These are phyloP conservation scores for Arizona elegans DNA, from an alignment of 2,113 vertebrate genomes.

Conservation along the genomic window DNA sequence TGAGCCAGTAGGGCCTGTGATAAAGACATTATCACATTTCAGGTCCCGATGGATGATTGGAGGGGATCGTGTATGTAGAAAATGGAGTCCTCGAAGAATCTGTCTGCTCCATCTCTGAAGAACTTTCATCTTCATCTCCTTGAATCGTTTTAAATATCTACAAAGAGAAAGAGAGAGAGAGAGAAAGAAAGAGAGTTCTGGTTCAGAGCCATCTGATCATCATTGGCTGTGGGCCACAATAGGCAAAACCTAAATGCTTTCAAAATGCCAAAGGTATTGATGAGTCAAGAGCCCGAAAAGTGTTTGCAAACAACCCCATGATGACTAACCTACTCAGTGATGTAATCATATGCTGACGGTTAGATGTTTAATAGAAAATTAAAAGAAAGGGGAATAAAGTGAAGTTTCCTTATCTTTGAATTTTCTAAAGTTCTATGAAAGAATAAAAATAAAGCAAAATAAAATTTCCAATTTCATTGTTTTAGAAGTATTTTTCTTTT, in stretches of 20 bases:
- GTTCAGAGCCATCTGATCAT: not conserved
- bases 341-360: not conserved
- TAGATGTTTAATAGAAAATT: not conserved
- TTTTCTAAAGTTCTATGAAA: not conserved
- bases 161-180: not conserved
- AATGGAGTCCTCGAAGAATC: conserved; percentile 94
- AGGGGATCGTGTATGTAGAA: conserved; percentile 91
- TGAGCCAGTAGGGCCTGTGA: conserved; percentile 92
- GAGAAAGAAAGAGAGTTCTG: not conserved
- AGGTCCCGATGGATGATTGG: conserved; percentile 97
- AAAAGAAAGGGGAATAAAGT: not conserved
- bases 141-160: conserved; percentile 94
- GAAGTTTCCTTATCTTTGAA: not conserved
- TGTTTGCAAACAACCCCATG: not conserved
- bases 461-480: not conserved
- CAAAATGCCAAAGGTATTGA: not conserved
- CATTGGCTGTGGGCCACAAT: rapidly evolving
- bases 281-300: not conserved
- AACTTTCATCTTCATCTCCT: conserved; percentile 96
- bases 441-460: not conserved
- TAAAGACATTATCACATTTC: conserved; percentile 99
- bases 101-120: conserved; percentile 93
- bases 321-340: not conserved
- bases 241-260: not conserved
- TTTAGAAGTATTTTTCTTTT: not conserved